Evolutionary conservation across 2,797 vertebrate genomes (phyloP), one percentile per base, ranked within the genome.

Genomic region (Setipinna tenuifilis): DNA sequence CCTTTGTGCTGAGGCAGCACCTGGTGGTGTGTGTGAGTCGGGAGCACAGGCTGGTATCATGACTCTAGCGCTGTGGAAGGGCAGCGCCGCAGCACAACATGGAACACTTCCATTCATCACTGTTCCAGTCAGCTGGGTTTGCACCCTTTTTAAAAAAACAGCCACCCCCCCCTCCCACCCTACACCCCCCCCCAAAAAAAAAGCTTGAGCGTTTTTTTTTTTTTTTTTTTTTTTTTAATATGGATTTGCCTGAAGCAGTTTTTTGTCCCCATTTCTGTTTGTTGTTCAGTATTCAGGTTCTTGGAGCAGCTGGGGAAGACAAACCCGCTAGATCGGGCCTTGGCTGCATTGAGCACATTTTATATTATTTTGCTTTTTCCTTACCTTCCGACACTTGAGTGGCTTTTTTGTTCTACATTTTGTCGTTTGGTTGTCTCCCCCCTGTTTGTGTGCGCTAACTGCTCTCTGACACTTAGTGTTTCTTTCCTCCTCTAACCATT

Each of bases 51-150:
- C 71, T 44, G 1, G 35, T 16, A 78, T 78, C 71, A 78, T 78
- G 71, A 19, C 31, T 6, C 17, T 6, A 44, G 21, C 19, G 71
- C 41, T 78, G 19, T 19, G 35, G 71, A 78, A 78, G 71, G 31
- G 71, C 71, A 78, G 28, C 19, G 1, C 71, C 14, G 71, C 71
- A 78, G 71, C 6, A 78, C 35, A 41, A 78, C 41, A 35, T 78
- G 71, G 71, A 78, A 78, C 71, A 35, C 41, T 78, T 78, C 41
- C 71, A 78, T 78, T 78, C 71, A 78, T 78, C 71, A 78, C 71
- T 44, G 35, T 78, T 78, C 71, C 71, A 44, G 31, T 44, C 71
- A 78, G 71, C 71, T 78, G 71, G 31, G 44, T 44, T 78, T 78
- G 35, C 31, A 21, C 44, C 5, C 71, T 35, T 44, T 78, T 17